Evolutionary conservation across 2,888 invertebrate species (phyloP), one percentile per base, ranked within the genome.

Genomic region (Heliconius cydno): DNA sequence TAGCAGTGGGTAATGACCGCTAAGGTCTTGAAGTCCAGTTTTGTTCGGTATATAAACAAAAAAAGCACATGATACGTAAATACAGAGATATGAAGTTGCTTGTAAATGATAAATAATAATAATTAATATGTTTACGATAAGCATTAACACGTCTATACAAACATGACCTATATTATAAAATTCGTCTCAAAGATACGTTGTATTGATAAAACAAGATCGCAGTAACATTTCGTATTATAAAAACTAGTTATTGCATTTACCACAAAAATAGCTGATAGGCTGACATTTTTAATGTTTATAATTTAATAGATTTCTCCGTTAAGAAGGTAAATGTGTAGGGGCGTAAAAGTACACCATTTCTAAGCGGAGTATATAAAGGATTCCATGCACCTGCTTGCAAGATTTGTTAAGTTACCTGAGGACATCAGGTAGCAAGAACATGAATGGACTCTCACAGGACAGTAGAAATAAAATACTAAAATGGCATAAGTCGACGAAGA

Each of bases 1-100:
- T 80, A 84, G 82, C 80, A 81, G 85, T 89, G 89, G 90, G 90
- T 90, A 91, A 90, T 90, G 90, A 90, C 90, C 90, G 88, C 88
- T 52, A 68, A 60, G 34, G 60, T 74, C 70, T 71, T 22, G 25
- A 60, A 70, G 70, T 71, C 70, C 74, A 78, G 74, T 68, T 74
- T 30, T 65, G 30, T 46, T 76, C 78, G 77, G 76, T 78, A 81
- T 79, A 82, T 57, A 66, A 52, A 46, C 30, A 72, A 73, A 73
- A n/a, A 73, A 73, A n/a, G n/a, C 15, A 12, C 10, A 60, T 38
- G 34, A 9, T 60, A 60, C 25, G 41, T 46, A 41, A 70, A 46
- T 46, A 70, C 41, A 70, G 25, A 46, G n/a, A 46, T 41, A 70
- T 38, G 22, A n/a, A 68, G 38, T 38, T 68, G 25, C 41, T 70